Evolutionary conservation across 2,888 invertebrate species (phyloP).

Genomic region (Rhabditoides inermis): DNA sequence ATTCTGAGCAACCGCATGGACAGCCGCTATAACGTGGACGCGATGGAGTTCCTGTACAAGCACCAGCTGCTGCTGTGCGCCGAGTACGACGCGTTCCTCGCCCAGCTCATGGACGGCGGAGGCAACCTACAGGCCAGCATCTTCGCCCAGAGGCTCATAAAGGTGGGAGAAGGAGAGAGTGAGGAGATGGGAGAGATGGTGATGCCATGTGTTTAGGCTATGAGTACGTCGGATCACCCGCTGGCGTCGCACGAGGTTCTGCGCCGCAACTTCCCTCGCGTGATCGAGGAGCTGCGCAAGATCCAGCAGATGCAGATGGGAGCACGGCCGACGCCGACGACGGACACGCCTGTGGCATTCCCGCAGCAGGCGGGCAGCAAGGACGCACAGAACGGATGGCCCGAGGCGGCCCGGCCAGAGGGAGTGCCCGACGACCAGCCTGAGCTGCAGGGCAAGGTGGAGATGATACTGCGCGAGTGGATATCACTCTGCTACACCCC

Average conservation of each 20-base stretch:
- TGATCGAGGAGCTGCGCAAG: too few species aligned
- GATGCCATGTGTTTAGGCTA: too few species aligned
- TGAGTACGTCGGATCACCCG: too few species aligned
- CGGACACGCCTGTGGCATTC: too few species aligned
- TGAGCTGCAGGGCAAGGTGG: slow-evolving; percentile 78
- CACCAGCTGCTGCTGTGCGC: slow-evolving; percentile 70
- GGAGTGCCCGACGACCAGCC: slow-evolving; percentile 89
- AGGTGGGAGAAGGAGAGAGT: too few species aligned
- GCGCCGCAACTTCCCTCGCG: too few species aligned
- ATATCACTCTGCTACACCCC: slow-evolving; percentile 74
- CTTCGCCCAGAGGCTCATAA: slow-evolving; percentile 70
- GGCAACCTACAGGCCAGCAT: slow-evolving; percentile 68
- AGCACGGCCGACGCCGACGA: too few species aligned
- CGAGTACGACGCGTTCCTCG: slow-evolving; percentile 75
- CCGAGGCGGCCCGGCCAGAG: not conserved
- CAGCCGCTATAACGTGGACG: slow-evolving; percentile 60
- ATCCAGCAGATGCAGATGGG: too few species aligned
- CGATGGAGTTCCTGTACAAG: slow-evolving; percentile 76
- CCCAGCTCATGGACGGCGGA: slow-evolving; percentile 75
- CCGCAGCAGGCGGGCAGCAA: too few species aligned
- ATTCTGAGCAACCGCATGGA: slow-evolving; percentile 28
- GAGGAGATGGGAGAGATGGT: too few species aligned
- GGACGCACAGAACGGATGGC: not conserved
- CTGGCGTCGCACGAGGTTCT: too few species aligned
- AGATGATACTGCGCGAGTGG: slow-evolving; percentile 88